A percentile compares a stretch with the other conserved stretches of the same genome.
These are phyloP conservation scores for Anthrax anthrax DNA, from an alignment of 2,888 invertebrate species.

Conservation along the genomic window DNA sequence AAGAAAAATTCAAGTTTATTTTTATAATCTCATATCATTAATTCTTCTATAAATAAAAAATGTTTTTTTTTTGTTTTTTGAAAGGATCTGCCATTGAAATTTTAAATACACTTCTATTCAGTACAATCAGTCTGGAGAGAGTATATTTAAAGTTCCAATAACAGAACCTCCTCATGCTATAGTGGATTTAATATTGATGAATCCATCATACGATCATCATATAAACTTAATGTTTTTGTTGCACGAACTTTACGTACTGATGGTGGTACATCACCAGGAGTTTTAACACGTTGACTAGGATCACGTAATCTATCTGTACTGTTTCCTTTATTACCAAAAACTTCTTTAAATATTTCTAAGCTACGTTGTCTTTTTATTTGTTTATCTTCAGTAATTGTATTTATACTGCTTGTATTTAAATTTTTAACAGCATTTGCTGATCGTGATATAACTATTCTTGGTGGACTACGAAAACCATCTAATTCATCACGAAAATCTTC, in stretches of 20 bases:
- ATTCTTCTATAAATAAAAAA: too few species aligned
- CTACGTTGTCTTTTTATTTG: slow-evolving; percentile 47
- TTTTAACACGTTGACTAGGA: slow-evolving; percentile 63
- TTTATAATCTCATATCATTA: too few species aligned
- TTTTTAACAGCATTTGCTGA: slow-evolving; percentile 21
- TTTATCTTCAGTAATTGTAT: slow-evolving; percentile 15
- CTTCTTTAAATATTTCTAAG: slow-evolving; percentile 59
- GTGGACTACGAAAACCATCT: slow-evolving; percentile 18
- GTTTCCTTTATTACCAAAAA: slow-evolving; percentile 50
- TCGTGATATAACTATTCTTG: slow-evolving; percentile 23
- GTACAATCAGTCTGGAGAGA: too few species aligned
- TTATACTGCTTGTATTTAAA: slow-evolving; percentile 26
- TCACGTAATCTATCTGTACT: slow-evolving; percentile 53
- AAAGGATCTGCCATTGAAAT: slow-evolving; percentile 1
- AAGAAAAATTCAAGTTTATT: too few species aligned
- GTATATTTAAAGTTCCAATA: slow-evolving; percentile 28
- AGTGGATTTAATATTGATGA: slow-evolving; percentile 31
- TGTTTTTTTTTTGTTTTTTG: neutral
- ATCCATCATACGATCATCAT: slow-evolving; percentile 79
- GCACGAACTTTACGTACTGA: slow-evolving; percentile 58
- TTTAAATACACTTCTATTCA: neutral
- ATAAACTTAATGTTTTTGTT: slow-evolving; percentile 64
- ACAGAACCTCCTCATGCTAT: slow-evolving; percentile 37
- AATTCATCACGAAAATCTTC: slow-evolving; percentile 30
- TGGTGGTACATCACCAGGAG: slow-evolving; percentile 67